Conservation (phyloP, 1,140 invertebrate species). For the Chironomus striatipennis region DNA sequence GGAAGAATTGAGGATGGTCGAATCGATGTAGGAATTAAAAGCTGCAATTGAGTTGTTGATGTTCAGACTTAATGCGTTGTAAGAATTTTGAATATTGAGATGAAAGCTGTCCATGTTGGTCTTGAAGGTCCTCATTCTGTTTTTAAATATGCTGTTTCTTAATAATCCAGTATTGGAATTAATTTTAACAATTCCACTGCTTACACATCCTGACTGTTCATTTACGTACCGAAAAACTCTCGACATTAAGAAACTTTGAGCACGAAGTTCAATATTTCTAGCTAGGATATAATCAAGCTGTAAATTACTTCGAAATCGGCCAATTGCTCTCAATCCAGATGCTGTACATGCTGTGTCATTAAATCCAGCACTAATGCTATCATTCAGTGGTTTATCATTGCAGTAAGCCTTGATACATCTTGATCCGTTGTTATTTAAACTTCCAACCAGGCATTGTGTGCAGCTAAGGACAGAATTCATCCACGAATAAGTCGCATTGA, state of each 20-base stretch:
- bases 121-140: not conserved
- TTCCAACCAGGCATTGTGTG: not conserved
- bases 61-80: not conserved
- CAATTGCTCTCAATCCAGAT: not conserved
- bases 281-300: not conserved
- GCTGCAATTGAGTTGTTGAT: not conserved
- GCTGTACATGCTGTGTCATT: not conserved
- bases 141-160: not conserved
- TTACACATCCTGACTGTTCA: not conserved
- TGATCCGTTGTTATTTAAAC: not conserved
- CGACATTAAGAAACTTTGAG: not conserved
- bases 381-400: not conserved
- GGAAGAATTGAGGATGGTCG: not conserved
- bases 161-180: not conserved
- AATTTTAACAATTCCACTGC: not conserved
- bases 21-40: not conserved
- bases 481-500: not conserved
- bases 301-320: not conserved
- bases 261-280: not conserved
- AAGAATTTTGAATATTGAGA: not conserved
- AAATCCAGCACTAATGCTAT: not conserved
- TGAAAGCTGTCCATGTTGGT: not conserved
- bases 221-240: not conserved
- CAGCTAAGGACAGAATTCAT: not conserved
- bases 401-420: not conserved